Conservation (phyloP, 1,140 invertebrate species). For the Lutraria rhynchaena region DNA sequence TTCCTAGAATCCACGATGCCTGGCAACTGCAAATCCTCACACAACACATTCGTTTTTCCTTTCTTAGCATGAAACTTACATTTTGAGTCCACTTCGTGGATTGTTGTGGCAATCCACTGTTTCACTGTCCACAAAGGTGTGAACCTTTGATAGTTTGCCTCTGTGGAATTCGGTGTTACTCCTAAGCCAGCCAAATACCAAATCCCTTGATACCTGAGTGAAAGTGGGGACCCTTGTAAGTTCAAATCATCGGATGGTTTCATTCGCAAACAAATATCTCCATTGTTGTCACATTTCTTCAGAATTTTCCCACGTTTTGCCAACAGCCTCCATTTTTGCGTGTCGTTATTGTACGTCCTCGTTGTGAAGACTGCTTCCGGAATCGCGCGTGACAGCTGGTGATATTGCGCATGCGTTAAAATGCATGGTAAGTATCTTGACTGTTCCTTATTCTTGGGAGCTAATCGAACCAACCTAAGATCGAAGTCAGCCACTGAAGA, state of each 20-base stretch:
- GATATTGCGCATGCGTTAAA: conserved; percentile 43
- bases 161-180: neutral
- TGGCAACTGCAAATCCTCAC: conserved; percentile 15
- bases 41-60: conserved; percentile 17
- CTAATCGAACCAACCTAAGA: conserved; percentile 27
- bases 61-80: conserved; percentile 35
- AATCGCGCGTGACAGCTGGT: conserved; percentile 24
- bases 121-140: conserved; percentile 46
- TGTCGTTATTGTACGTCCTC: conserved; percentile 14
- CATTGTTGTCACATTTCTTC: conserved; percentile 20
- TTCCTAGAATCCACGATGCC: conserved; percentile 5
- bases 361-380: conserved; percentile 35
- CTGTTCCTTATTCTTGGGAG: neutral
- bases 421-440: conserved; percentile 26
- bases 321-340: conserved; percentile 7
- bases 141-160: conserved; percentile 1
- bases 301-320: conserved; percentile 32
- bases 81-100: conserved; percentile 52
- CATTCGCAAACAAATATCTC: conserved; percentile 39
- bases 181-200: conserved; percentile 59
- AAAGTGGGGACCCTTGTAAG: conserved; percentile 45
- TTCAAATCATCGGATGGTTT: neutral
- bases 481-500: conserved; percentile 33
- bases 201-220: conserved; percentile 48
- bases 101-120: conserved; percentile 46